A percentile compares a stretch with the other conserved stretches of the same genome.
Conservation (phyloP, 23 tunicate genomes). For the Corella eumyota region DNA sequence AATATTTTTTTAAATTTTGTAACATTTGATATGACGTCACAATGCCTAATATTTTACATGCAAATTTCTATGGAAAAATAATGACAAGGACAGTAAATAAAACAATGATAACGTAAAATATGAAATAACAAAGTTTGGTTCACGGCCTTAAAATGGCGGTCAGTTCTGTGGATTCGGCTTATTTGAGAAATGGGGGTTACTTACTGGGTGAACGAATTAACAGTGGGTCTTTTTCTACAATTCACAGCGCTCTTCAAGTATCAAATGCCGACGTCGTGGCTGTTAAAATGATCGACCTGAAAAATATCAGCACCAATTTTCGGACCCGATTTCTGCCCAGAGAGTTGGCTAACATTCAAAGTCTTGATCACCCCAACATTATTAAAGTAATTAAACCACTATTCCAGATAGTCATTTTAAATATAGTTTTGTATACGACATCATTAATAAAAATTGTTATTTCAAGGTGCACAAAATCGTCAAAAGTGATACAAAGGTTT, state of each 20-base stretch:
- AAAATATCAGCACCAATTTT: constrained; percentile 38
- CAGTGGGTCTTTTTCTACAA: constrained; percentile 74
- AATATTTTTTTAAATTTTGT: too few relatives aligned
- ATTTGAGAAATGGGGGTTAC: constrained; percentile 57
- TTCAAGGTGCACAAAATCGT: constrained; percentile 58
- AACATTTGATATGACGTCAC: too few relatives aligned
- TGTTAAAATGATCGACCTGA: constrained; percentile 76
- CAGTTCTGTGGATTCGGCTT: constrained; percentile 32
- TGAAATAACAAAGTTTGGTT: too few relatives aligned
- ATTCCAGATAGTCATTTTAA: background rate
- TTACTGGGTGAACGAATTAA: constrained; percentile 70
- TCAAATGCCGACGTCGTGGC: constrained; percentile 60
- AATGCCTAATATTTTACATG: too few relatives aligned
- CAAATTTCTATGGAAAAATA: too few relatives aligned
- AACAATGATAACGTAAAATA: too few relatives aligned
- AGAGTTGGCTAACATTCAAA: constrained; percentile 66
- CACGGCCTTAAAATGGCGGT: too few relatives aligned
- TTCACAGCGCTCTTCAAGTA: constrained; percentile 57
- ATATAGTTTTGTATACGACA: background rate
- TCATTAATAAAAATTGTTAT: too few relatives aligned
- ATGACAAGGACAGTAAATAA: too few relatives aligned
- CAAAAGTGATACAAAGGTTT: constrained; percentile 58
- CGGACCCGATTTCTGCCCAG: constrained; percentile 74
- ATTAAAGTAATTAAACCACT: constrained; percentile 43
- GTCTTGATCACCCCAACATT: constrained; percentile 71